Conservation (phyloP, 2,888 invertebrate genomes). For the Neoascia interrupta region DNA sequence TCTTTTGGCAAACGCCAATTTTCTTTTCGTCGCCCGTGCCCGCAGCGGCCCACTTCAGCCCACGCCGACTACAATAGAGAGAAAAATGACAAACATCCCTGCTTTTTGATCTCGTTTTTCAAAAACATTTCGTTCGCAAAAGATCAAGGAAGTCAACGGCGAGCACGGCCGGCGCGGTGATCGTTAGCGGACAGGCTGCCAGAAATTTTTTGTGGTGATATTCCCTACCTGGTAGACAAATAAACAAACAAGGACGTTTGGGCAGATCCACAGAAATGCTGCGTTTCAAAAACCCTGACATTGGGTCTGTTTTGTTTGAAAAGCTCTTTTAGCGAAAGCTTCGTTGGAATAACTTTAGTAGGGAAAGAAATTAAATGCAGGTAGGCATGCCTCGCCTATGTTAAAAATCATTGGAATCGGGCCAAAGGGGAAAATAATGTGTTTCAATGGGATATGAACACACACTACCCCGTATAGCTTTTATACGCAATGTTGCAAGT, state of each 20-base stretch:
- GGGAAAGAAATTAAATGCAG: no score
- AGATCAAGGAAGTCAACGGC: constrained; percentile 37
- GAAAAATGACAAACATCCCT: constrained; percentile 6
- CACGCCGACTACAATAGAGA: not conserved
- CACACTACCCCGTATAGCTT: no score
- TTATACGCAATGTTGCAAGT: constrained; percentile 47
- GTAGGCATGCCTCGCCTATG: no score
- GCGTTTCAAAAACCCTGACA: constrained; percentile 59
- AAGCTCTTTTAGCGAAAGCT: no score
- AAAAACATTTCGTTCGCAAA: constrained; percentile 15
- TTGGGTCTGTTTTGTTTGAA: no score
- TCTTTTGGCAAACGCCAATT: constrained; percentile 33
- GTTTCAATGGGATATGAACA: not conserved
- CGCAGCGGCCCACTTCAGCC: constrained; percentile 11
- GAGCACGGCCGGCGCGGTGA: no score
- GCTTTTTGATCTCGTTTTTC: constrained; percentile 23
- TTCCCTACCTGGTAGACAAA: constrained; percentile 34
- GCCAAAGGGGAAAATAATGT: constrained; percentile 11
- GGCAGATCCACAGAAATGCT: not conserved
- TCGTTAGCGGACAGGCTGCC: no score
- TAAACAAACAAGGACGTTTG: constrained; percentile 7
- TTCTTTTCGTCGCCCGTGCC: not conserved
- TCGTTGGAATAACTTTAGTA: no score
- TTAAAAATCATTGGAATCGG: no score
- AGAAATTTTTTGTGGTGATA: no score